Evolutionary conservation across 2,113 vertebrate species (phyloP).

Genomic region (Actenoides lindsayi): DNA sequence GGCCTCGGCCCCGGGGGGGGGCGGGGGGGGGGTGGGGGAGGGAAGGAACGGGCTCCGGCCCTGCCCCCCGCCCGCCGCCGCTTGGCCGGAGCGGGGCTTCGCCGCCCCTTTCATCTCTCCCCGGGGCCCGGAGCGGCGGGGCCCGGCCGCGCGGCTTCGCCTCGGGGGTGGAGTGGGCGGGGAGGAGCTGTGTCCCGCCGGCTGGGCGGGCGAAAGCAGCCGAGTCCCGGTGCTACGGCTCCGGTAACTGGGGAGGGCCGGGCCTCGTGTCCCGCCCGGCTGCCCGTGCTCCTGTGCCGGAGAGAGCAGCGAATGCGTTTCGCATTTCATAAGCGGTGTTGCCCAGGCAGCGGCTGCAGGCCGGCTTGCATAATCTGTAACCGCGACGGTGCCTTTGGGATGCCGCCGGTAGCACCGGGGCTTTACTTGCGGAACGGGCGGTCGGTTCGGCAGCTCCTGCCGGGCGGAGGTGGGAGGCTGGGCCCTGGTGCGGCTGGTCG

Average conservation of each 20-base stretch:
- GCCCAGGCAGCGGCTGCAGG: background rate
- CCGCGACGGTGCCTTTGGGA: background rate
- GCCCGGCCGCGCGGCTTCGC: background rate
- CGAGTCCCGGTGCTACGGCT: background rate
- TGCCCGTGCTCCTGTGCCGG: background rate
- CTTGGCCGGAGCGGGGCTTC: background rate
- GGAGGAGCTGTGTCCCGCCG: background rate
- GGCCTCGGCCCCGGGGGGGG: background rate
- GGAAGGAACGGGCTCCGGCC: background rate
- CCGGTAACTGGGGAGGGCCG: background rate
- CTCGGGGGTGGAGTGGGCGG: background rate
- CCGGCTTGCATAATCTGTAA: background rate
- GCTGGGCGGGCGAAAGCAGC: background rate
- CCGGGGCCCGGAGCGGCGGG: background rate
- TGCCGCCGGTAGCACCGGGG: background rate
- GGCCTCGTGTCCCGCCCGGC: background rate
- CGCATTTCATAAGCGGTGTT: background rate
- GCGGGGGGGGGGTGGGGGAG: too few species aligned
- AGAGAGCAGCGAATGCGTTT: accelerated
- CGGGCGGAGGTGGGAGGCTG: accelerated
- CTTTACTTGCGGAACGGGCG: accelerated
- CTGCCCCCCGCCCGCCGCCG: too few species aligned
- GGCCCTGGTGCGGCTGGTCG: accelerated
- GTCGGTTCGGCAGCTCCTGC: accelerated
- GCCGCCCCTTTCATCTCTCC: background rate